These are phyloP conservation scores for Mesoligia furuncula DNA, from an alignment of 2,888 invertebrate species.

Conservation along the genomic window DNA sequence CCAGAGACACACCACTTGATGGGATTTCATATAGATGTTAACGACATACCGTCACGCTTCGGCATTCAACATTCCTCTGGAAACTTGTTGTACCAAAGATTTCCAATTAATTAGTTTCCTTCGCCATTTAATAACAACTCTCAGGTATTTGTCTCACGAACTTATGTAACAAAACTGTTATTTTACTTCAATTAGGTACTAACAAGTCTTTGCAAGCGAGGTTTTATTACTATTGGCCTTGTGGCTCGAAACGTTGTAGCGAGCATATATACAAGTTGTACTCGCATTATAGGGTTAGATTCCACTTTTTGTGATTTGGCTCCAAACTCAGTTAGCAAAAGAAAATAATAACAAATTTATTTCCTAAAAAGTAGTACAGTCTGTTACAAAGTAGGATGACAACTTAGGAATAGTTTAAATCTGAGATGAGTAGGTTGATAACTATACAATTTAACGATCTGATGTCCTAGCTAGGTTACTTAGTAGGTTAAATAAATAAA, in stretches of 20 bases:
- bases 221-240: constrained; percentile 17
- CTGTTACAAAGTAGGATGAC: no score
- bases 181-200: constrained; percentile 40
- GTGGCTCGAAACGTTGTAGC: constrained; percentile 4
- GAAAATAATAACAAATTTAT: background rate
- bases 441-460: no score
- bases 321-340: background rate
- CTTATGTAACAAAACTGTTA: constrained; percentile 29
- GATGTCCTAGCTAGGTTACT: no score
- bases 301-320: background rate
- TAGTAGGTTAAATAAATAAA: no score
- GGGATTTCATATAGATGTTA: constrained; percentile 55
- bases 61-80: constrained; percentile 43
- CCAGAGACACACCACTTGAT: constrained; percentile 15
- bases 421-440: no score
- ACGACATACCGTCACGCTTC: constrained; percentile 44
- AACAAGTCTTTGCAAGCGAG: constrained; percentile 5
- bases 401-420: no score
- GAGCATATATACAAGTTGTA: background rate
- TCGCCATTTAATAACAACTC: constrained; percentile 36
- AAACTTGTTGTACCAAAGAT: constrained; percentile 49
- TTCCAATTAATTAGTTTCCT: constrained; percentile 53
- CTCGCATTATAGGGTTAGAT: background rate
- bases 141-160: constrained; percentile 31
- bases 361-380: no score